Evolutionary conservation across 1,140 invertebrate genomes (phyloP).

Genomic region (Bursaphelenchus mucronatus): DNA sequence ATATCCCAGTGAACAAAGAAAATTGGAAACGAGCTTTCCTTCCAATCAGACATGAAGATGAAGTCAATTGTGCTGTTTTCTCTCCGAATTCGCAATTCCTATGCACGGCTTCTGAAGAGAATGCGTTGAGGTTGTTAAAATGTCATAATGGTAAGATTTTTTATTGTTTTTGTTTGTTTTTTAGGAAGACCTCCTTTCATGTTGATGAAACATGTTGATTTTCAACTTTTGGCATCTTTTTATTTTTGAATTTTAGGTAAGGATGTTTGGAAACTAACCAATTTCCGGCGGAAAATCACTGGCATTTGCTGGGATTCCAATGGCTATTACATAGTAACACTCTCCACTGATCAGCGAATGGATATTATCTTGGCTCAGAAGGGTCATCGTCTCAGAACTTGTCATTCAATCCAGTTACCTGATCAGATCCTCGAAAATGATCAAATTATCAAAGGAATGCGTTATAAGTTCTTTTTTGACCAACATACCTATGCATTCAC

Average conservation of each 20-base stretch:
- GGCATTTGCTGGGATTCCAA: constrained; percentile 45
- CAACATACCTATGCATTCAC: constrained; percentile 38
- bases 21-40: constrained; percentile 40
- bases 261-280: constrained; percentile 37
- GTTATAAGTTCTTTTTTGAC: constrained; percentile 49
- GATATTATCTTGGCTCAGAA: constrained; percentile 45
- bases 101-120: constrained; percentile 38
- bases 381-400: constrained; percentile 33
- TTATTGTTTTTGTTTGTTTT: constrained; percentile 11
- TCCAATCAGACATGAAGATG: constrained; percentile 43
- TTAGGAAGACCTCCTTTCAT: neutral
- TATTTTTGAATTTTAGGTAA: constrained; percentile 11
- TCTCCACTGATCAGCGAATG: constrained; percentile 46
- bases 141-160: constrained; percentile 29
- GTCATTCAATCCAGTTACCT: constrained; percentile 32
- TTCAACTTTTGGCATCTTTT: neutral
- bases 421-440: constrained; percentile 6
- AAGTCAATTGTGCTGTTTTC: constrained; percentile 33
- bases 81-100: constrained; percentile 29
- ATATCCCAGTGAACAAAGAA: constrained; percentile 46
- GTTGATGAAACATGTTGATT: no score
- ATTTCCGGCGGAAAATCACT: constrained; percentile 34
- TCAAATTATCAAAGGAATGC: constrained; percentile 24
- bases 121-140: constrained; percentile 31
- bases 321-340: constrained; percentile 44